Percentiles rank a stretch among this genome's conserved stretches.
These are phyloP conservation scores for Liasis olivaceus DNA, from an alignment of 2,797 vertebrate genomes.

Conservation along the genomic window DNA sequence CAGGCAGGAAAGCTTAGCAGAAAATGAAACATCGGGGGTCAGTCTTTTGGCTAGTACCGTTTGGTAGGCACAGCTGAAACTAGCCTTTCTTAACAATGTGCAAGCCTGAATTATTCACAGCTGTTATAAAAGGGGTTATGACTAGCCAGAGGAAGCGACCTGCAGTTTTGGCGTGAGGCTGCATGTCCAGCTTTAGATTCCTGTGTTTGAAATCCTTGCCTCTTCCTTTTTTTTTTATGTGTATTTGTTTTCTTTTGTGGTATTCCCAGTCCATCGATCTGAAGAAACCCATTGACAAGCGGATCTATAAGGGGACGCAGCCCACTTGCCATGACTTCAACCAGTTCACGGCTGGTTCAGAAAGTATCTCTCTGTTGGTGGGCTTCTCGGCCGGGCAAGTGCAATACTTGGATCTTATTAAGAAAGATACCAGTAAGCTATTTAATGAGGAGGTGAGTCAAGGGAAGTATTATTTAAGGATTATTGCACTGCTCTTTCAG, in stretches of 20 bases:
- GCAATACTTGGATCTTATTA: conserved; percentile 90
- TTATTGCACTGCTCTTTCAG: neutral
- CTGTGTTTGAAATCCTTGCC: neutral
- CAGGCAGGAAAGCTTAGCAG: no score
- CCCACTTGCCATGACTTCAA: conserved; percentile 93
- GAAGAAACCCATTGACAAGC: conserved; percentile 91
- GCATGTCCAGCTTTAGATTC: no score
- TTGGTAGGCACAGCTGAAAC: no score
- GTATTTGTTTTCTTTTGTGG: neutral
- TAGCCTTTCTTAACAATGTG: neutral
- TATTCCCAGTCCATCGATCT: conserved; percentile 85
- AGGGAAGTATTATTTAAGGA: neutral
- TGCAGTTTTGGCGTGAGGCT: neutral
- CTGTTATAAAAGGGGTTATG: neutral
- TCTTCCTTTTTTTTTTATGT: neutral
- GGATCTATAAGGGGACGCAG: conserved; percentile 92
- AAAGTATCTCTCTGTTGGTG: conserved; percentile 88
- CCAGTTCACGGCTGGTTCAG: conserved; percentile 86
- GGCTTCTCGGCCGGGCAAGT: conserved; percentile 91
- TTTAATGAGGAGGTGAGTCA: conserved; percentile 89
- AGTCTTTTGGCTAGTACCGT: no score
- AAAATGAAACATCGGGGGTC: neutral
- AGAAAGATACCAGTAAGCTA: conserved; percentile 91
- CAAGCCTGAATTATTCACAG: neutral
- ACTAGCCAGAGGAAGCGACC: neutral